Conservation (phyloP, 2,888 invertebrate species). For the Thereva unica region DNA sequence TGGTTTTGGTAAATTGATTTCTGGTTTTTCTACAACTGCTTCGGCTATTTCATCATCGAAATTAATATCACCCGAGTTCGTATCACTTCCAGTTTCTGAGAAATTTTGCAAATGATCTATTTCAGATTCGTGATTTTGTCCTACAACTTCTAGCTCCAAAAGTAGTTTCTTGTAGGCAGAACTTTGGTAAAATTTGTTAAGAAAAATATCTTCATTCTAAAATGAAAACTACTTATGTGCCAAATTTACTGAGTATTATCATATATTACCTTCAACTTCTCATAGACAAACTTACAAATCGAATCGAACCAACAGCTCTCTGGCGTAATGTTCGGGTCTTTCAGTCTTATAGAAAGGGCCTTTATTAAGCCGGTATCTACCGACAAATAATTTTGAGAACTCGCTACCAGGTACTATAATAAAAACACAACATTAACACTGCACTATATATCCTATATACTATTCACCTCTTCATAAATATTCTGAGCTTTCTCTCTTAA, state of each 20-base stretch:
- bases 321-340: constrained; percentile 41
- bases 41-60: constrained; percentile 43
- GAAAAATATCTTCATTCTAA: constrained; percentile 45
- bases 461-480: constrained; percentile 42
- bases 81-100: constrained; percentile 43
- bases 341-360: constrained; percentile 44
- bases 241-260: not conserved
- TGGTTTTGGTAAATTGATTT: constrained; percentile 28
- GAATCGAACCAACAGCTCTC: constrained; percentile 45
- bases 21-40: constrained; percentile 4
- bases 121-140: constrained; percentile 36
- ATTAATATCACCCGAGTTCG: constrained; percentile 44
- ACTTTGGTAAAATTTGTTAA: constrained; percentile 45
- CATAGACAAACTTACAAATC: constrained; percentile 46
- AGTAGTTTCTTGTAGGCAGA: constrained; percentile 44
- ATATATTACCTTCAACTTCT: constrained; percentile 43
- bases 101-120: constrained; percentile 34
- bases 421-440: constrained; percentile 8
- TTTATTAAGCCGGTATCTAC: constrained; percentile 44
- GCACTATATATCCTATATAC: not conserved
- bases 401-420: constrained; percentile 40
- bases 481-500: constrained; percentile 43
- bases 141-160: constrained; percentile 43
- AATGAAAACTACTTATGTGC: not conserved
- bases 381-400: constrained; percentile 43